Base-by-base conservation (phyloP, 1,140 invertebrate species). In the Halictus rubicundus region DNA sequence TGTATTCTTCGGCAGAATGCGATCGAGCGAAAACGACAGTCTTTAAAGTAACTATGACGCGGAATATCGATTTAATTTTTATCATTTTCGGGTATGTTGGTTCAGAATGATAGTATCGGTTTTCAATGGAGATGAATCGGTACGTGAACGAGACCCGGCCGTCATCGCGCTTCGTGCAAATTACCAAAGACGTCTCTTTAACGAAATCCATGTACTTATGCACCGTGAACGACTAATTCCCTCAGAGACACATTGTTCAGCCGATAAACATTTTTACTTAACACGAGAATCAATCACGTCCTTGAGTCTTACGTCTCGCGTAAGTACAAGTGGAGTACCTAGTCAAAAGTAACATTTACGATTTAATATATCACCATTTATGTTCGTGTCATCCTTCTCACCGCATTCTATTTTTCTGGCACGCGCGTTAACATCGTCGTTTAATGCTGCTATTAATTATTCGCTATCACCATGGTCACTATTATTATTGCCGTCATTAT, bases 111-210 rank as follows among this genome's bases (percentile, higher is more conserved):
- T n/a, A n/a, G n/a, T n/a, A n/a, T n/a, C n/a, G n/a, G 19, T 52
- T 72, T 70, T 7, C 27, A 59, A 37, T 64, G 69, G 60, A n/a
- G n/a, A 52, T 54, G 57, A 46, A 37, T 16, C 14, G 25, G 42
- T 72, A 46, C 9, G 42, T 23, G 0, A 12, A 72, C 64, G 23
- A 32, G 8, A 25, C 42, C 54, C 14, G 64, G 76, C 42, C 39
- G 69, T n/a, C 21, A 39, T 68, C 37, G 49, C 37, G 61, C 83
- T 88, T 84, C 81, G 78, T 89, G 76, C 73, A 69, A 84, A 78
- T 87, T 90, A 89, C 90, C 90, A 91, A 91, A 91, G 90, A 91
- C 82, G 82, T 90, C 82, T 90, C 86, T 89, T 90, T 81, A 90
- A 87, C 87, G 87, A 88, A 63, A 87, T 86, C 79, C 64, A 90